Conservation (phyloP, 2,888 invertebrate genomes). For the Helleia helle region DNA sequence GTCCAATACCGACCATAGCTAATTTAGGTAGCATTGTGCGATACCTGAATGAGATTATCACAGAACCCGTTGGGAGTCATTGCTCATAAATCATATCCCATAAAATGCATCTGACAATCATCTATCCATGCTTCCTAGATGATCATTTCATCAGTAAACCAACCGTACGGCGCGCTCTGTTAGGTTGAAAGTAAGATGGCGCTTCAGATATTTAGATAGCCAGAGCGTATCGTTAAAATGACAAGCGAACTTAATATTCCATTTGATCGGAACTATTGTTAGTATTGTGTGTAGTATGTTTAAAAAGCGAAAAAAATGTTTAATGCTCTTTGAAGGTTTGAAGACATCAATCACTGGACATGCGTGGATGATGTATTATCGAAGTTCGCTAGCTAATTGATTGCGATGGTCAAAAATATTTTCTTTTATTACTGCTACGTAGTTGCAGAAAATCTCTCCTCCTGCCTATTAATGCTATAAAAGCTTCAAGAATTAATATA, state of each 20-base stretch:
- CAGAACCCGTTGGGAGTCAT: slow-evolving; percentile 71
- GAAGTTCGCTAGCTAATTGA: slow-evolving; percentile 29
- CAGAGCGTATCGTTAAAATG: slow-evolving; percentile 62
- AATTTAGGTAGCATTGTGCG: slow-evolving; percentile 74
- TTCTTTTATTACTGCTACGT: background rate
- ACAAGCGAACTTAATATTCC: slow-evolving; percentile 72
- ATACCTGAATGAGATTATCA: slow-evolving; percentile 69
- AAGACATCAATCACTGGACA: slow-evolving; percentile 53
- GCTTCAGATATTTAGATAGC: slow-evolving; percentile 28
- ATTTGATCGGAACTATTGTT: slow-evolving; percentile 72
- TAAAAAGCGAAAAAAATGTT: slow-evolving; percentile 50
- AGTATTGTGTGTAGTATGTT: slow-evolving; percentile 65
- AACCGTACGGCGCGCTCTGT: slow-evolving; percentile 19
- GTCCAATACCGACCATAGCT: slow-evolving; percentile 49
- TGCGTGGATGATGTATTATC: slow-evolving; percentile 52
- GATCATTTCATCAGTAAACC: slow-evolving; percentile 22
- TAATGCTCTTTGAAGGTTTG: slow-evolving; percentile 35
- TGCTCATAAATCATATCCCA: slow-evolving; percentile 73
- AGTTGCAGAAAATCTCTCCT: too few species aligned
- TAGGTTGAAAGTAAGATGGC: slow-evolving; percentile 25
- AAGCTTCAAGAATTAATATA: too few species aligned
- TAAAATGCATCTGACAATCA: slow-evolving; percentile 70
- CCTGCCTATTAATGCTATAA: too few species aligned
- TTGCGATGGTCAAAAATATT: background rate
- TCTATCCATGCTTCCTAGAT: slow-evolving; percentile 57